Evolutionary conservation across 2,113 vertebrate species (phyloP), one percentile per base, ranked within the genome.

Genomic region (Podarcis muralis): DNA sequence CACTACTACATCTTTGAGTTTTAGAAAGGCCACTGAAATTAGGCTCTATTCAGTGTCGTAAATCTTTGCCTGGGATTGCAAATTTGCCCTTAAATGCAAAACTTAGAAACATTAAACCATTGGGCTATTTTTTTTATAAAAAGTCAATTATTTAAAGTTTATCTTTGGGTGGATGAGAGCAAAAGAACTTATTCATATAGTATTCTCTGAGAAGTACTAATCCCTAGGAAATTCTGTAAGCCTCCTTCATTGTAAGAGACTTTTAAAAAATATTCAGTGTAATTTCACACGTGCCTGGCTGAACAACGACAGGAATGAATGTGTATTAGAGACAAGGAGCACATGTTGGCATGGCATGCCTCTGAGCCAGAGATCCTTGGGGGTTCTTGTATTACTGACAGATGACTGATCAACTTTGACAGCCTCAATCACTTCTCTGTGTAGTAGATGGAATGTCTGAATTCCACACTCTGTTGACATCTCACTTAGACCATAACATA

Each of bases 101-200:
- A 84, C 68, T 72, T 27, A 53, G 66, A 71, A 71, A 71, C 68
- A 30, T 71, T 84, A 48, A 84, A 53, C 66, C n/a, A 84, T 32
- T 84, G 48, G 66, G 48, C 40, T 71, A 5, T 43, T 20, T 65
- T 25, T 66, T 37, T 27, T 40, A 35, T 40, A 18, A 9, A 40
- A 83, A 83, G 82, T 71, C 82, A 71, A n/a, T 71, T 84, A 48
- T 84, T 84, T 84, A 71, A 71, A n/a, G 40, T 84, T 84, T 84
- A 84, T 84, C 40, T 48, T n/a, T 84, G 66, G 66, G 6, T 71
- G 66, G 66, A 69, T 69, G 40, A 48, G 37, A 48, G 27, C 35
- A 71, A 71, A 84, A 40, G 20, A 82, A 82, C n/a, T 59, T 18
- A 82, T 82, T 83, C 35, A 40, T 71, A 71, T 43, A 30, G 66